These are phyloP conservation scores for Sarcophaga subvicina DNA, from an alignment of 2,888 invertebrate species.

Conservation along the genomic window DNA sequence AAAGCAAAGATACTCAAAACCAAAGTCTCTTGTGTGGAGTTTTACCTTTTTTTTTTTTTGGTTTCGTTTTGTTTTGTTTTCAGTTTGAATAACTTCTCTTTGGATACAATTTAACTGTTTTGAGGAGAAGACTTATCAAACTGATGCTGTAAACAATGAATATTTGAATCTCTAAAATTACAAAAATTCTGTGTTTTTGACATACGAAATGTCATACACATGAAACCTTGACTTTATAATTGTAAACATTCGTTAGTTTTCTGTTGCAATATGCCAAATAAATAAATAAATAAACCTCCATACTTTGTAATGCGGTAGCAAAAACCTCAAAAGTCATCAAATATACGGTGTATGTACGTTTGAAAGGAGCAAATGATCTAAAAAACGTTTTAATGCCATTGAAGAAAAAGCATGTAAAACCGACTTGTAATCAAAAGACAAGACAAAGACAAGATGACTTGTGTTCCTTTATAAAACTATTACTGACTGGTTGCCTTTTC, in stretches of 20 bases:
- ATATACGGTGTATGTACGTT: too few species aligned
- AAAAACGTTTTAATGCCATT: background rate
- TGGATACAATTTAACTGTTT: too few species aligned
- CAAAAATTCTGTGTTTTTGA: too few species aligned
- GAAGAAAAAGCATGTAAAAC: constrained; percentile 24
- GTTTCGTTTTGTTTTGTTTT: too few species aligned
- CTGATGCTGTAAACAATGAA: too few species aligned
- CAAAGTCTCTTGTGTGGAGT: constrained; percentile 67
- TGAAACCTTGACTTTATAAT: too few species aligned
- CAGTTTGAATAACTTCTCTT: too few species aligned
- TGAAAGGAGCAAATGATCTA: too few species aligned
- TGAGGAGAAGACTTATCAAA: too few species aligned
- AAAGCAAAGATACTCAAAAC: constrained; percentile 77
- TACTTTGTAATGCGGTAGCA: background rate
- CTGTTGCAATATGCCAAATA: background rate
- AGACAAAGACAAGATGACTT: constrained; percentile 40
- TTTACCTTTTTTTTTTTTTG: background rate
- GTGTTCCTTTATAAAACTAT: background rate
- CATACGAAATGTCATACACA: too few species aligned
- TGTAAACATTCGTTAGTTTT: background rate
- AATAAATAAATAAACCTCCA: too few species aligned
- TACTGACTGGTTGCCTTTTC: constrained; percentile 24
- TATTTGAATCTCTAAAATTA: too few species aligned
- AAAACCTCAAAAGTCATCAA: constrained; percentile 61
- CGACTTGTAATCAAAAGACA: background rate